Percentiles rank a stretch among this genome's conserved stretches.
Evolutionary conservation across 37 sponge, comb jelly and placozoan genomes (phyloP).

Genomic region (Spongia lamella): DNA sequence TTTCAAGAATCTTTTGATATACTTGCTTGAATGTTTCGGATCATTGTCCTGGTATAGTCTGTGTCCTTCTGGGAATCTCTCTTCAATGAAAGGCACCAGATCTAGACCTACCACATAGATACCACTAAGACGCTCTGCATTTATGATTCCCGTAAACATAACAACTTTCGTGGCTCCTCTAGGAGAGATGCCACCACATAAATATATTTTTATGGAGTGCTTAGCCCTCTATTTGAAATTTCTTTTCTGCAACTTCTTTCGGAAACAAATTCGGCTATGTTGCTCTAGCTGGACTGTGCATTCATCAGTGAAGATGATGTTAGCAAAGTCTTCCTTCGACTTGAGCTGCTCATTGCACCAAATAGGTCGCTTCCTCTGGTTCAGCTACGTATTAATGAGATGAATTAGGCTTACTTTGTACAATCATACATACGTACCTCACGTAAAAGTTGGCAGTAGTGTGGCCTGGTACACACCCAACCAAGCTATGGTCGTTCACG

Average conservation of each 20-base stretch:
- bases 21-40: slow-evolving; percentile 1
- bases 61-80: slow-evolving; percentile 4
- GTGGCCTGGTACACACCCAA: too few relatives aligned
- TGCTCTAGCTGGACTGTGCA: slow-evolving; percentile 26
- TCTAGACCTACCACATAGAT: too few relatives aligned
- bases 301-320: slow-evolving; percentile 40
- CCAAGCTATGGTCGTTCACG: neutral
- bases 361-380: slow-evolving; percentile 19
- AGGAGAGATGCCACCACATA: slow-evolving; percentile 11
- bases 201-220: slow-evolving; percentile 37
- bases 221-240: slow-evolving; percentile 6
- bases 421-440: too few relatives aligned
- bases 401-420: too few relatives aligned
- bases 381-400: too few relatives aligned
- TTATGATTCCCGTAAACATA: slow-evolving; percentile 48
- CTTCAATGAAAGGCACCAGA: too few relatives aligned
- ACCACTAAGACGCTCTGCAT: too few relatives aligned
- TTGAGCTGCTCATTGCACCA: slow-evolving; percentile 14
- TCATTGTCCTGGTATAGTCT: too few relatives aligned
- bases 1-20: neutral
- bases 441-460: slow-evolving; percentile 39
- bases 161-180: too few relatives aligned
- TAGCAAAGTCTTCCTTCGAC: slow-evolving; percentile 20
- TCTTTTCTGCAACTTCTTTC: slow-evolving; percentile 9
- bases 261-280: too few relatives aligned